Evolutionary conservation across 2,888 invertebrate species (phyloP).

Genomic region (Bruchidius siliquastri): DNA sequence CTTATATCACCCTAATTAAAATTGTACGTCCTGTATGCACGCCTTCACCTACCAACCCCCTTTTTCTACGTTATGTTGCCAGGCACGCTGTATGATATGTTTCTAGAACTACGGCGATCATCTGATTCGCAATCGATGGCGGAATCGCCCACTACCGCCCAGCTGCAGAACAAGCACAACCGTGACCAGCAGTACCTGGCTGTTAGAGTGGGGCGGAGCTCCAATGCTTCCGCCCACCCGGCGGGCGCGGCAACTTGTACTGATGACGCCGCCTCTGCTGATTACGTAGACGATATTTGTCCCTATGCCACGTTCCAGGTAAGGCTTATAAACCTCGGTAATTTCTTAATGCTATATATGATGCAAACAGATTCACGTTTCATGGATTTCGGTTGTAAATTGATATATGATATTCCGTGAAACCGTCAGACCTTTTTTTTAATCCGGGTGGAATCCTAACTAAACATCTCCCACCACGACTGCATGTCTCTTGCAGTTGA

Average conservation of each 20-base stretch:
- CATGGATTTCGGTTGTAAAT: no score
- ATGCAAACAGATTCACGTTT: no score
- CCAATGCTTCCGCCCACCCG: slow-evolving; percentile 42
- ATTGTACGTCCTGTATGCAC: neutral
- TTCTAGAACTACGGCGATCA: neutral
- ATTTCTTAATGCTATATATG: no score
- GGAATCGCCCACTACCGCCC: slow-evolving; percentile 73
- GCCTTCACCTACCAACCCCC: neutral
- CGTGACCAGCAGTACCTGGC: slow-evolving; percentile 74
- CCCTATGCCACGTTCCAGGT: slow-evolving; percentile 90
- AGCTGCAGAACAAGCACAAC: slow-evolving; percentile 76
- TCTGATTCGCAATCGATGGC: slow-evolving; percentile 51
- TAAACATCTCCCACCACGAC: no score
- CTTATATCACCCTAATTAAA: neutral
- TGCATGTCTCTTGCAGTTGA: no score
- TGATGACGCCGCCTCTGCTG: slow-evolving; percentile 55
- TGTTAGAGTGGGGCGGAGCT: slow-evolving; percentile 50
- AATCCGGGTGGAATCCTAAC: no score
- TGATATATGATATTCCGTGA: no score
- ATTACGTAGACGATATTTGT: slow-evolving; percentile 90
- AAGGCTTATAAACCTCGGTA: no score
- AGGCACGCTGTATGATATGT: neutral
- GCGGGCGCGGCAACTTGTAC: slow-evolving; percentile 23
- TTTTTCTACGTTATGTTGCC: neutral
- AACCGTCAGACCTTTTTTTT: no score